These are phyloP conservation scores for Cavia aperea DNA, from an alignment of 2,113 vertebrate species.

Conservation along the genomic window DNA sequence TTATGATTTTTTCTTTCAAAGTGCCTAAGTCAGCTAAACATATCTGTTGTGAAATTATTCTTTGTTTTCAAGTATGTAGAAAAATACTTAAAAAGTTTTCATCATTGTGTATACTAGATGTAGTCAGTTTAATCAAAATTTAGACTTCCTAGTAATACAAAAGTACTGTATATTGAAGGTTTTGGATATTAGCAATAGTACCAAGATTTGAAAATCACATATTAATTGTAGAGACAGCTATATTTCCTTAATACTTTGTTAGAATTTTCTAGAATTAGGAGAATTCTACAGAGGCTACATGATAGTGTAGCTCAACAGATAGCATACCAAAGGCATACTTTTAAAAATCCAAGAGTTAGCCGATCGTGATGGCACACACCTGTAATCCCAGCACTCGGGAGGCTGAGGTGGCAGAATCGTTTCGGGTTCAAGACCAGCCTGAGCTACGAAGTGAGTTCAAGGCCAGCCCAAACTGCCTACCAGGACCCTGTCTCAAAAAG, in stretches of 20 bases:
- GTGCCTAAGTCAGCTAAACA: constrained; percentile 14
- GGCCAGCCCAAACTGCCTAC: too few relatives aligned
- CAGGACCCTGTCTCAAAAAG: too few relatives aligned
- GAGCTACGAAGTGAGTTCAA: too few relatives aligned
- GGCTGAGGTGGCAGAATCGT: too few relatives aligned
- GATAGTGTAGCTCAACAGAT: neutral
- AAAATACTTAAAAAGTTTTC: constrained; percentile 37
- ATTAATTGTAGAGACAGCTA: constrained; percentile 3
- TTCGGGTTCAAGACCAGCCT: too few relatives aligned
- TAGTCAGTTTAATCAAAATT: neutral
- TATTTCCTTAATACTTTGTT: neutral
- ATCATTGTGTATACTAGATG: constrained; percentile 19
- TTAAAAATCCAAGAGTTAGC: neutral
- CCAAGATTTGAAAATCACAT: constrained; percentile 32
- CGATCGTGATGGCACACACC: too few relatives aligned
- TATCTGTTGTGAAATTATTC: neutral
- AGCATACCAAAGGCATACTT: neutral
- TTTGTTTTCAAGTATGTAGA: constrained; percentile 25
- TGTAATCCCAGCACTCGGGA: too few relatives aligned
- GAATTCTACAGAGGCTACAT: neutral
- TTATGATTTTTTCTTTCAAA: neutral
- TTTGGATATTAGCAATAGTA: neutral
- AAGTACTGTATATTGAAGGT: neutral
- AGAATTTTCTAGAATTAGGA: constrained; percentile 13
- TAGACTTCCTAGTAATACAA: constrained; percentile 7